Base-by-base conservation (phyloP, 2,113 vertebrate species). In the Nannospalax galili region DNA sequence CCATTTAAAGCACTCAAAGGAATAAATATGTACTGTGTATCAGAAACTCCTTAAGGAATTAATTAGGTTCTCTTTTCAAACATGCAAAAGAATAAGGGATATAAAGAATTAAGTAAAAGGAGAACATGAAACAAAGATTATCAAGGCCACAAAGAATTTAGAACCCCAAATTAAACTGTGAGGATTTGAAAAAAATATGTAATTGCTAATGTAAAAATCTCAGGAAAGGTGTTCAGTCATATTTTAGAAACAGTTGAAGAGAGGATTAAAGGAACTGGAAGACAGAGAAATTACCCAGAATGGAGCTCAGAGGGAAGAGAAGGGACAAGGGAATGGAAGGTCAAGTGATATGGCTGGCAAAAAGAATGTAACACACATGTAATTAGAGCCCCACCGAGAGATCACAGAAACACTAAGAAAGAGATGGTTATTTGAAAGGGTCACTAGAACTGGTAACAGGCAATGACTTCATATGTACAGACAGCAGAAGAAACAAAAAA, bases 21-120 rank as follows among this genome's bases (percentile, higher is more conserved):
- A 24, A 74, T 45, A 70, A 37, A 37, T 42, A 26, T 82, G 20
- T n/a, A 58, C 15, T n/a, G 12, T 2, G 42, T 56, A 74, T 35
- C 48, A 22, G 26, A 75, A 48, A 32, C 28, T 37, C 88, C 24
- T 52, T 67, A 88, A 86, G 60, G 86, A 78, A 45, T 74, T 45
- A 17, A 74, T 67, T 81, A 74, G 32, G 30, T n/a, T 28, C 20
- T 60, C 45, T 88, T 73, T 92, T 65, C 37, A 82, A 3, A 69
- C n/a, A 80, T 10, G 8, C 1, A 56, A n/a, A 28, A 56, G 42
- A 80, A n/a, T 45, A 74, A 58, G 24, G 28, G 20, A 72, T 15
- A 65, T n/a, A 94, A 75, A 72, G 17, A 77, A 95, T 48, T 58
- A 65, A 84, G 37, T 79, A 77, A 88, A 92, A 89, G 70, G 35